Percentiles rank a stretch among this genome's conserved stretches.
phyloP scores from a whole-genome alignment of 2,888 invertebrate genomes.

The Anoncus sp. region DNA sequence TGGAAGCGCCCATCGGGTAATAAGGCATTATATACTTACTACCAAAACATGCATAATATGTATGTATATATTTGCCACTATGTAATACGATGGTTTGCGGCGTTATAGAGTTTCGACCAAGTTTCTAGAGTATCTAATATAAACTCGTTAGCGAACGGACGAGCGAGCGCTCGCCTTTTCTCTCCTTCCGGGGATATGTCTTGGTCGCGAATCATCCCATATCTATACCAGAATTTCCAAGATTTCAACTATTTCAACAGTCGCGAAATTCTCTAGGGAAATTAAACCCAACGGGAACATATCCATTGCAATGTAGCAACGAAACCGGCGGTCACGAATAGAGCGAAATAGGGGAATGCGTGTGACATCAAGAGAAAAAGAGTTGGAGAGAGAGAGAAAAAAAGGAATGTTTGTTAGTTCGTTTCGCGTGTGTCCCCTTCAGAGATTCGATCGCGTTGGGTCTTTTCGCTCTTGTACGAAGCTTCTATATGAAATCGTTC shows the following conservation, averaged over 20 bases:
- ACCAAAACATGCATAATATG: constrained; percentile 23
- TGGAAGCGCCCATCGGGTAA: constrained; percentile 46
- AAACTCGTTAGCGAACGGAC: constrained; percentile 50
- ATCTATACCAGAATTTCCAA: constrained; percentile 9
- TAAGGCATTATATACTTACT: constrained; percentile 35
- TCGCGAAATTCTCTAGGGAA: background rate
- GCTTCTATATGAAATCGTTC: constrained; percentile 42
- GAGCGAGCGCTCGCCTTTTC: constrained; percentile 8
- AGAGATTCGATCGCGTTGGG: constrained; percentile 29
- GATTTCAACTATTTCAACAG: background rate
- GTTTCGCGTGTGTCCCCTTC: background rate
- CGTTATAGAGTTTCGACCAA: constrained; percentile 34
- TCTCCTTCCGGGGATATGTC: background rate
- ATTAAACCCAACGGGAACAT: background rate
- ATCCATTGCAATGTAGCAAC: background rate
- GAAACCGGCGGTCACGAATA: no score
- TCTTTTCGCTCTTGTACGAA: background rate
- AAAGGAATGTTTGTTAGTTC: constrained; percentile 25
- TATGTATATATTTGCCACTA: constrained; percentile 8
- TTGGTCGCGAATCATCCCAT: constrained; percentile 8
- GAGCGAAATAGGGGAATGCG: background rate
- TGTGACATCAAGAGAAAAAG: background rate
- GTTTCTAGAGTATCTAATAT: constrained; percentile 45
- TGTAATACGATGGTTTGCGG: constrained; percentile 5
- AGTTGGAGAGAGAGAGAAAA: background rate